phyloP scores from a whole-genome alignment of 1,140 invertebrate genomes.

The Pogonomyrmex barbatus region DNA sequence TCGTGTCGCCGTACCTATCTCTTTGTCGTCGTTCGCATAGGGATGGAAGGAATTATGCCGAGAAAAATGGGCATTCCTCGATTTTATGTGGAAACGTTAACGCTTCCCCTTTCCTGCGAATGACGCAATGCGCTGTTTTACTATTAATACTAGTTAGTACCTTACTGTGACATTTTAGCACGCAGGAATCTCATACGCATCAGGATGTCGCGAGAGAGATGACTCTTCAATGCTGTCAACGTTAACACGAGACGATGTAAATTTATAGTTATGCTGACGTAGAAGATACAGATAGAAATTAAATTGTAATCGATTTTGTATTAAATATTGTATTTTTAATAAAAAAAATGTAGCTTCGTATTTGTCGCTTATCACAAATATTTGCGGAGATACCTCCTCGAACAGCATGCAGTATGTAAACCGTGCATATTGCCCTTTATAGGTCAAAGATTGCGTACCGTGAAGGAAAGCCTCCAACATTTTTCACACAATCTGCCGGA shows the following conservation, averaged over 20 bases:
- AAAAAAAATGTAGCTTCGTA: not conserved
- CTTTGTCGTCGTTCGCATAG: too few relatives aligned
- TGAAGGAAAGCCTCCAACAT: slow-evolving; percentile 8
- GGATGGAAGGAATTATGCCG: slow-evolving; percentile 61
- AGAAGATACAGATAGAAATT: not conserved
- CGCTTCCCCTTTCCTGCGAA: slow-evolving; percentile 39
- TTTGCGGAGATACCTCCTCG: not conserved
- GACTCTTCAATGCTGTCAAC: not conserved
- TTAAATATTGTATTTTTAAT: not conserved
- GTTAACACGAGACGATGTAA: not conserved
- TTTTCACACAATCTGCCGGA: slow-evolving; percentile 31
- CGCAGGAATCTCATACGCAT: slow-evolving; percentile 12
- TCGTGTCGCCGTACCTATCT: not conserved
- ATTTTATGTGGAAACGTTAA: slow-evolving; percentile 65
- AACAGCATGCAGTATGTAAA: not conserved
- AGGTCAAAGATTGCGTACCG: slow-evolving; percentile 75
- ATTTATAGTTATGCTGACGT: not conserved
- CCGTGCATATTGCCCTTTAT: slow-evolving; percentile 73
- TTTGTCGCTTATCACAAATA: not conserved
- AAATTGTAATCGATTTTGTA: not conserved
- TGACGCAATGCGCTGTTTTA: slow-evolving; percentile 50
- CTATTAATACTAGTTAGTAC: not conserved
- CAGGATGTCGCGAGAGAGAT: not conserved
- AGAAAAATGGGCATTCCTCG: slow-evolving; percentile 67
- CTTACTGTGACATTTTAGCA: slow-evolving; percentile 29